phyloP scores from a whole-genome alignment of 2,888 invertebrate genomes.

The Linnaemya vulpina region DNA sequence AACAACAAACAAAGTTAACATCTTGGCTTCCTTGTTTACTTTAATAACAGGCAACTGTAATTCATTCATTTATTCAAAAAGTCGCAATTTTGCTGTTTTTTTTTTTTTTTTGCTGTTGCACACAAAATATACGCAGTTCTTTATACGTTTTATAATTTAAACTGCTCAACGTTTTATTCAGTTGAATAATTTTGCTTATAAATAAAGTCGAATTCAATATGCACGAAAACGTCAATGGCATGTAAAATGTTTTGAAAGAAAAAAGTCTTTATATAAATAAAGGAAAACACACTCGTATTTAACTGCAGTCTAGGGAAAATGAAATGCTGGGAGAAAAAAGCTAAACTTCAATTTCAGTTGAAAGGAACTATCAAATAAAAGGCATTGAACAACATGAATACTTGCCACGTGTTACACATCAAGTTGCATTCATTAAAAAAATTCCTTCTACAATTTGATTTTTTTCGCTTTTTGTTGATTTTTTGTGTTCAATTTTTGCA shows the following conservation, averaged over 20 bases:
- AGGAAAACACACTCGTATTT: neutral
- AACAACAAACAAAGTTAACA: conserved; percentile 30
- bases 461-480: neutral
- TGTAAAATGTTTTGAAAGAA: conserved; percentile 33
- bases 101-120: neutral
- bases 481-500: neutral
- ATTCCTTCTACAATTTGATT: conserved; percentile 44
- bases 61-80: conserved; percentile 20
- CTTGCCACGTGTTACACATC: conserved; percentile 67
- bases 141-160: neutral
- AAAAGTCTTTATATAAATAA: neutral
- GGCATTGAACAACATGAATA: conserved; percentile 51
- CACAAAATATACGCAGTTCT: conserved; percentile 12
- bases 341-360: conserved; percentile 48
- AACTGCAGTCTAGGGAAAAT: neutral
- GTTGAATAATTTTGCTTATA: conserved; percentile 1
- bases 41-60: conserved; percentile 8
- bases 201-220: conserved; percentile 45
- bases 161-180: conserved; percentile 1
- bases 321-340: conserved; percentile 17
- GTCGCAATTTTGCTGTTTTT: neutral
- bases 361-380: conserved; percentile 50
- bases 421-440: conserved; percentile 64
- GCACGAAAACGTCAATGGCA: conserved; percentile 49
- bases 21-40: conserved; percentile 47